A percentile compares a stretch with the other conserved stretches of the same genome.
Evolutionary conservation across 2,888 invertebrate species (phyloP).

Genomic region (Tiliacea aurago): DNA sequence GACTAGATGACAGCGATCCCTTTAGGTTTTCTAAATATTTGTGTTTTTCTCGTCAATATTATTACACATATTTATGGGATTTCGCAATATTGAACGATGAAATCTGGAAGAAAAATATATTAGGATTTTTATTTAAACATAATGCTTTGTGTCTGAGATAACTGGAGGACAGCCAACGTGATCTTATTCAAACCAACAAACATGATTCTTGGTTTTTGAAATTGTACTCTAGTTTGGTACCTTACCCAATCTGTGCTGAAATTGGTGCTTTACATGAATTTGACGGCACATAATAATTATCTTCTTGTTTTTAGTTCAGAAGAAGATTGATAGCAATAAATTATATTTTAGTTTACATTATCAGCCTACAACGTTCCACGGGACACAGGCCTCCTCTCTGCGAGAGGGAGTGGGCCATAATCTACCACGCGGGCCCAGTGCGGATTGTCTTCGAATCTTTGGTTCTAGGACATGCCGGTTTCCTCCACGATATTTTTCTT

Average conservation of each 20-base stretch:
- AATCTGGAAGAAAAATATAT: neutral
- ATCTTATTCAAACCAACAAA: neutral
- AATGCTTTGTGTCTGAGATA: neutral
- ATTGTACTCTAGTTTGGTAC: no score
- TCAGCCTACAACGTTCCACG: neutral
- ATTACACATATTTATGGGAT: constrained; percentile 1
- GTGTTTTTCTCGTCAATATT: constrained; percentile 13
- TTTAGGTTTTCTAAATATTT: constrained; percentile 37
- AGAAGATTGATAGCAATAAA: neutral
- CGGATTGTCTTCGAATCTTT: neutral
- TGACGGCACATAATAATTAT: no score
- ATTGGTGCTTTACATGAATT: neutral
- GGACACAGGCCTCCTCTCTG: neutral
- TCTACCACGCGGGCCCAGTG: no score
- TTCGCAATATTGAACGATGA: neutral
- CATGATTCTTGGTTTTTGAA: neutral
- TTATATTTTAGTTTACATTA: neutral
- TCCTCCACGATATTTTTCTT: neutral
- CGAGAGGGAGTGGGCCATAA: neutral
- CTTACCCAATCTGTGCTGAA: neutral
- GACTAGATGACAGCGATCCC: constrained; percentile 35
- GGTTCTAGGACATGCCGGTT: neutral
- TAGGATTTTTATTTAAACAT: neutral
- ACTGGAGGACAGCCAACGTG: neutral
- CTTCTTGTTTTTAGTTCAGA: neutral